These are phyloP conservation scores for Silurus meridionalis DNA, from an alignment of 2,113 vertebrate genomes.

Conservation along the genomic window DNA sequence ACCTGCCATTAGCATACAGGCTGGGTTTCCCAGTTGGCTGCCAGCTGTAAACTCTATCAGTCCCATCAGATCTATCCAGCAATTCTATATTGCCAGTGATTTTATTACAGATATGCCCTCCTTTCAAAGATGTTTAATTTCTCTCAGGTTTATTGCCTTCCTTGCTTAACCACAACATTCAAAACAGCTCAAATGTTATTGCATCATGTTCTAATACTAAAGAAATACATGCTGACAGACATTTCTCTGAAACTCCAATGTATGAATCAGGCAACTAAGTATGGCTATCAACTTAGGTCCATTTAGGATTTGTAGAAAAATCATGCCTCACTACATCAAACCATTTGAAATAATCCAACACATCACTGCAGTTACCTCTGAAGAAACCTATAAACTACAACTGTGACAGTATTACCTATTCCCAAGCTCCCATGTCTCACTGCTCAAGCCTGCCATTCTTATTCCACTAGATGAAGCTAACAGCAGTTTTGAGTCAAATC, in stretches of 20 bases:
- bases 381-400: not conserved
- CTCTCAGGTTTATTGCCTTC: not conserved
- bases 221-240: not conserved
- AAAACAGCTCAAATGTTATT: not conserved
- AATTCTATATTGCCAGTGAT: not conserved
- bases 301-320: not conserved
- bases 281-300: not conserved
- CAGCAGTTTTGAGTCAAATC: not conserved
- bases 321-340: not conserved
- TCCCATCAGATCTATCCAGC: not conserved
- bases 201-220: not conserved
- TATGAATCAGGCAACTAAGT: not conserved
- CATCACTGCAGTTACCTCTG: not conserved
- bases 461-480: not conserved
- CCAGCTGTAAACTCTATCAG: not conserved
- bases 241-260: not conserved
- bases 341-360: not conserved
- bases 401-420: not conserved
- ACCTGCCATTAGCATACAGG: not conserved
- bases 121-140: not conserved
- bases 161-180: not conserved
- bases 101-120: not conserved
- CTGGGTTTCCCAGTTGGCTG: not conserved
- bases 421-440: not conserved
- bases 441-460: not conserved